Percentiles rank a stretch among this genome's conserved stretches.
phyloP scores from a whole-genome alignment of 2,888 invertebrate genomes.

The Formica aserva region DNA sequence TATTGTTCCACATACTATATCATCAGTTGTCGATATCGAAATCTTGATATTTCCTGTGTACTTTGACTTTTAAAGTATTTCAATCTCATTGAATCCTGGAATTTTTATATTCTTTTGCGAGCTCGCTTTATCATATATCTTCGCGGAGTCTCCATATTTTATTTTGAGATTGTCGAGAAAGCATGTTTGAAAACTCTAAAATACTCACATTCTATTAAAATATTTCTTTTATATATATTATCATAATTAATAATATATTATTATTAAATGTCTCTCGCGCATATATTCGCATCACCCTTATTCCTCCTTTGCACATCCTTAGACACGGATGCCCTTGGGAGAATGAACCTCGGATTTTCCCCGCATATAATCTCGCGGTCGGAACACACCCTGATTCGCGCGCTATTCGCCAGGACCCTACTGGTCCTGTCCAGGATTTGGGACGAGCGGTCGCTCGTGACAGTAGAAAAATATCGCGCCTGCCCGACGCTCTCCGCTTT shows the following conservation, averaged over 20 bases:
- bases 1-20: not conserved
- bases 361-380: constrained; percentile 3
- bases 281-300: not conserved
- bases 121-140: not conserved
- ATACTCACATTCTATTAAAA: not conserved
- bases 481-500: constrained; percentile 17
- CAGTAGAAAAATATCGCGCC: constrained; percentile 60
- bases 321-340: not conserved
- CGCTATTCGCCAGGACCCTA: constrained; percentile 12
- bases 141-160: not conserved
- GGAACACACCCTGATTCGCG: constrained; percentile 9
- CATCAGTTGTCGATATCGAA: not conserved
- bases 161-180: not conserved
- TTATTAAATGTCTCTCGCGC: not conserved
- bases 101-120: not conserved
- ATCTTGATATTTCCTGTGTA: not conserved
- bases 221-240: not conserved
- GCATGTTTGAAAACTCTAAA: not conserved
- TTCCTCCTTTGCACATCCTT: not conserved
- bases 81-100: not conserved
- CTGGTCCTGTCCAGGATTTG: constrained; percentile 40
- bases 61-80: not conserved
- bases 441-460: constrained; percentile 55
- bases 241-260: not conserved
- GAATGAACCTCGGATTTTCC: constrained; percentile 15